Conservation (phyloP, 2,113 vertebrate genomes). For the Gopherus evgoodei region DNA sequence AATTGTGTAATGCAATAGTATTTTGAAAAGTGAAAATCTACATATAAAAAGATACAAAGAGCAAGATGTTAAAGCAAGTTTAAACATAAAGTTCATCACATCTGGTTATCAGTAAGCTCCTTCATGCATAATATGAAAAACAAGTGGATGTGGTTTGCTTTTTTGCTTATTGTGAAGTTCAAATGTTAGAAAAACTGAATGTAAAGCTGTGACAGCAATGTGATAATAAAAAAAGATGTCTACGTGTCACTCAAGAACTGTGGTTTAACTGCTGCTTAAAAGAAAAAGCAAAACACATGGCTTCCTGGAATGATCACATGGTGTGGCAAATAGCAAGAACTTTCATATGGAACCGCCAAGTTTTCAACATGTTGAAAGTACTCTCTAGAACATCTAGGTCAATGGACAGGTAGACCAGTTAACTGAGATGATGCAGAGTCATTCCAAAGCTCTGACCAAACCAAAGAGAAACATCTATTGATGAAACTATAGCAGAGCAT, state of each 20-base stretch:
- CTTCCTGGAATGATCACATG: not conserved
- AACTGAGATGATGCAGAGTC: accelerated
- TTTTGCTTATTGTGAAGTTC: slow-evolving; percentile 27
- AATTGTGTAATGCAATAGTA: slow-evolving; percentile 1
- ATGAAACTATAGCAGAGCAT: accelerated
- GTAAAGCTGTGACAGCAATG: not conserved
- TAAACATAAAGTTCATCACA: not conserved
- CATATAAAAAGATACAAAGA: slow-evolving; percentile 17
- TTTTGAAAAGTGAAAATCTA: slow-evolving; percentile 16
- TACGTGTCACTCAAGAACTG: not conserved
- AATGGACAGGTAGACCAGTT: not conserved
- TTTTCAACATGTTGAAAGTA: not conserved
- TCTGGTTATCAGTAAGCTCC: slow-evolving; percentile 27
- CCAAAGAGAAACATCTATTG: accelerated
- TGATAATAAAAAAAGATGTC: not conserved
- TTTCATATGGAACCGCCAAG: not conserved
- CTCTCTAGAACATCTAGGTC: not conserved
- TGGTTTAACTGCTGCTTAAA: slow-evolving; percentile 63
- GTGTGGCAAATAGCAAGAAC: not conserved
- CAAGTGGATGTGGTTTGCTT: slow-evolving; percentile 67
- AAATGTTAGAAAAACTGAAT: slow-evolving; percentile 49
- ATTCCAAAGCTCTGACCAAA: accelerated
- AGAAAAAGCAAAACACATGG: not conserved
- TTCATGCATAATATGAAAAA: slow-evolving; percentile 39
- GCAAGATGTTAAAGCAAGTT: not conserved